phyloP scores from a whole-genome alignment of 2,113 vertebrate genomes.

The Crotalus viridis region DNA sequence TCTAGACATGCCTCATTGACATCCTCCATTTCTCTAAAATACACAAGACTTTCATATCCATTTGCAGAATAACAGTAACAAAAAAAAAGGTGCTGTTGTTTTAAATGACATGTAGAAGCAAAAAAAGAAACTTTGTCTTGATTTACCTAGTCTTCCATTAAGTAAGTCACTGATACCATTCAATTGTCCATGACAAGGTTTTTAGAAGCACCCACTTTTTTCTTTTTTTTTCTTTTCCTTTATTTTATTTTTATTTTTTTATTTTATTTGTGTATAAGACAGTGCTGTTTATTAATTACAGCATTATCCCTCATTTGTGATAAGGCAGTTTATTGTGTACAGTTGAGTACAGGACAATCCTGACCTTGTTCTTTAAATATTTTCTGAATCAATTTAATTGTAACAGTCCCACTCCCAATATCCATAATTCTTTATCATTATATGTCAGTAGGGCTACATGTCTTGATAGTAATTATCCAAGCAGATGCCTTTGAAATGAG shows the following conservation, averaged over 20 bases:
- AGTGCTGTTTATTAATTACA: not conserved
- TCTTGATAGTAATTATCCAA: conserved; percentile 52
- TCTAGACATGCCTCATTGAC: not conserved
- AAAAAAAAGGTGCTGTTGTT: not conserved
- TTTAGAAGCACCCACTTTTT: not conserved
- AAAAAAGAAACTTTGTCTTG: not conserved
- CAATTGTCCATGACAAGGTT: not conserved
- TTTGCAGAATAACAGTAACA: not conserved
- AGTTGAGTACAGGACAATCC: not conserved
- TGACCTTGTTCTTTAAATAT: conserved; percentile 39
- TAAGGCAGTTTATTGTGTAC: conserved; percentile 5
- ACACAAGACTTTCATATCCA: not conserved
- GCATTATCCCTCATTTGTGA: not conserved
- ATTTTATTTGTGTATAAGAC: rapidly evolving
- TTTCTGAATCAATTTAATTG: not conserved
- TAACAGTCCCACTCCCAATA: not conserved
- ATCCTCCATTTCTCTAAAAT: not conserved
- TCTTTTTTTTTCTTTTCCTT: not conserved
- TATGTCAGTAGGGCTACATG: not conserved
- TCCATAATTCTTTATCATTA: conserved; percentile 24
- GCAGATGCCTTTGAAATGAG: conserved; percentile 27
- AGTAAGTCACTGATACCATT: not conserved
- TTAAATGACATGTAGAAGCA: not conserved
- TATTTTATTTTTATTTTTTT: not conserved
- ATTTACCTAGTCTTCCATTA: not conserved